Percentiles rank a stretch among this genome's conserved stretches.
phyloP scores from a whole-genome alignment of 1,140 invertebrate species.

The Zophobas morio region DNA sequence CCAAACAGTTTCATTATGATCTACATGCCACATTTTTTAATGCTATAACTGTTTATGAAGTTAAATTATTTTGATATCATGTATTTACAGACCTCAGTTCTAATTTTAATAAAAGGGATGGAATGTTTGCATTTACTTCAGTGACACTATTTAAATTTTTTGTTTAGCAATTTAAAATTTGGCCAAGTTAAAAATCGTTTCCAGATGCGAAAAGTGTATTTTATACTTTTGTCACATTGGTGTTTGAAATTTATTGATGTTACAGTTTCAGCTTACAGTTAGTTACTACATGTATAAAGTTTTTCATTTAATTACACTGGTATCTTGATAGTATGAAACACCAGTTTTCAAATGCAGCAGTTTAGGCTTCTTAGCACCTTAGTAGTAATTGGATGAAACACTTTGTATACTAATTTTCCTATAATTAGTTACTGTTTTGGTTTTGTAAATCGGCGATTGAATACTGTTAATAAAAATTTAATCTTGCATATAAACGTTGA shows the following conservation, averaged over 20 bases:
- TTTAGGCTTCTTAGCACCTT: not conserved
- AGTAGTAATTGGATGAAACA: conserved; percentile 16
- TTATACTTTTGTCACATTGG: conserved; percentile 21
- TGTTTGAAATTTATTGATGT: conserved; percentile 35
- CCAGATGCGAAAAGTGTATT: not conserved
- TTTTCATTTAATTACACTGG: conserved; percentile 10
- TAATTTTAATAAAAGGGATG: conserved; percentile 24
- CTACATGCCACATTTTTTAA: not conserved
- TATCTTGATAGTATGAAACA: conserved; percentile 6
- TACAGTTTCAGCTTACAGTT: conserved; percentile 6
- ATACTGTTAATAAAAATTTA: conserved; percentile 24
- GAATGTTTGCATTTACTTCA: conserved; percentile 43
- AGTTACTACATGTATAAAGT: conserved; percentile 7
- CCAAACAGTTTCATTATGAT: conserved; percentile 6
- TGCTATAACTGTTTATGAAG: not conserved
- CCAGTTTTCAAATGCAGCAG: conserved; percentile 3
- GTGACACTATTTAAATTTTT: too few species aligned
- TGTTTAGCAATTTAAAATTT: too few species aligned
- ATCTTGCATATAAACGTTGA: conserved; percentile 17
- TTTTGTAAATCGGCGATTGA: conserved; percentile 26
- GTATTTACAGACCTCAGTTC: conserved; percentile 7
- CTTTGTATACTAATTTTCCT: conserved; percentile 13
- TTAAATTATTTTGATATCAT: conserved; percentile 21
- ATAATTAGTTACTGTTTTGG: conserved; percentile 15
- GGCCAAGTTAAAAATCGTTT: too few species aligned